Base-by-base conservation (phyloP, 2,113 vertebrate genomes). In the Dissostichus mawsoni region DNA sequence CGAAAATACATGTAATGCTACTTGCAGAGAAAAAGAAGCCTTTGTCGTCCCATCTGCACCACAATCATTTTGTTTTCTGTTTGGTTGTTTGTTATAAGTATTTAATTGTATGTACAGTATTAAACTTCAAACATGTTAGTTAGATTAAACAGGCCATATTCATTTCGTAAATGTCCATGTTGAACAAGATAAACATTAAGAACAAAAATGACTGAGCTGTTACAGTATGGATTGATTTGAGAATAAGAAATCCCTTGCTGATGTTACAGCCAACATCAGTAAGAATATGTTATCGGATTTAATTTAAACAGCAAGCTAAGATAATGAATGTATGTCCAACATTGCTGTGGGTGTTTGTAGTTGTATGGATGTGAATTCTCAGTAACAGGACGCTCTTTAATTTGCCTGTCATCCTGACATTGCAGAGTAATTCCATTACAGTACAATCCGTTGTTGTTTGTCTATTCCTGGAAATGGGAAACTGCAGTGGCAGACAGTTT, bases 401-500 rank as follows among this genome's bases (percentile, higher is more conserved):
- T 87, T 76, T 66, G 23, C 52, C 52, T 11, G 45, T 86, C 79
- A 77, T 69, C 77, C 68, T 78, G 47, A 69, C 80, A 68, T 78
- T 81, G 74, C 61, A 55, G 70, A 84, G 57, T 86, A 81, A 87
- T 89, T 89, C 25, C 7, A 76, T 93, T 89, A 80, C 4, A 64
- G 57, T 53, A 6, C 55, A 69, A 75, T 87, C 81, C 69, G 11
- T 6, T 59, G 73, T 78, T 66, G 76, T 68, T 25, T 41, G 53
- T 77, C 57, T 88, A 83, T 89, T 88, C 55, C 36, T 83, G 58
- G 80, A 80, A 69, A 79, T 45, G 8, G 71, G 41, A 86, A 89
- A 85, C 79, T 90, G 87, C 85, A 80, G 69, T 20, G 66, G 63
- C 63, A 56, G 67, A 77, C 80, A 70, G 71, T 82, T 90, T 89